phyloP scores from a whole-genome alignment of 2,113 vertebrate species.

The Stercorarius parasiticus region DNA sequence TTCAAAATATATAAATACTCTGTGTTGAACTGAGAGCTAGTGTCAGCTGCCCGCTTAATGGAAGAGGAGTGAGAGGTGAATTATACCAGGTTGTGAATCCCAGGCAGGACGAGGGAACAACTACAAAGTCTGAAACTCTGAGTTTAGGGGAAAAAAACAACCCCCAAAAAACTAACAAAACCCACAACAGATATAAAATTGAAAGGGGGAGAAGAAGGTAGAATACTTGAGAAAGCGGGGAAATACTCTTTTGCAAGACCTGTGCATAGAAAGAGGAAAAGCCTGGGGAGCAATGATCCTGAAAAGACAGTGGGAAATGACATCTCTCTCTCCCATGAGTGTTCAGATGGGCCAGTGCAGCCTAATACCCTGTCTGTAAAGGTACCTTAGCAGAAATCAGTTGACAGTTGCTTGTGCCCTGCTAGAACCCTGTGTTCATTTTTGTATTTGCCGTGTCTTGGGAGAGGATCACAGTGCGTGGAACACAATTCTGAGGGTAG shows the following conservation, averaged over 20 bases:
- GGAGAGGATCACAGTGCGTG: not conserved
- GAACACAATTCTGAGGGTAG: not conserved
- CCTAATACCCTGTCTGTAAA: not conserved
- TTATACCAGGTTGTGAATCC: not conserved
- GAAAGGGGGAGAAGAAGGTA: not conserved
- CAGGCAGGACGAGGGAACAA: not conserved
- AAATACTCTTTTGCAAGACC: not conserved
- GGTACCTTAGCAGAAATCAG: not conserved
- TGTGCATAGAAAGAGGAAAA: not conserved
- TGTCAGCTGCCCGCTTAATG: not conserved
- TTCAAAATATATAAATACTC: not conserved
- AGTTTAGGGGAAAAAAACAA: not conserved
- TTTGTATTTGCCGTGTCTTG: not conserved
- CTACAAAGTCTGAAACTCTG: not conserved
- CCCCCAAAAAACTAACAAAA: not conserved
- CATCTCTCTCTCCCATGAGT: not conserved
- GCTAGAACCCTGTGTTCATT: not conserved
- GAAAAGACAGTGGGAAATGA: not conserved
- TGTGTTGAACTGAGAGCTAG: not conserved
- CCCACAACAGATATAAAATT: not conserved
- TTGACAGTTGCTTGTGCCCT: not conserved
- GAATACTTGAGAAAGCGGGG: not conserved
- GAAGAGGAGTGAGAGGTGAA: not conserved
- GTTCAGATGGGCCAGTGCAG: not conserved
- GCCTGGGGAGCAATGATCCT: not conserved